Conservation (phyloP, 2,797 vertebrate species). For the Takifugu rubripes region DNA sequence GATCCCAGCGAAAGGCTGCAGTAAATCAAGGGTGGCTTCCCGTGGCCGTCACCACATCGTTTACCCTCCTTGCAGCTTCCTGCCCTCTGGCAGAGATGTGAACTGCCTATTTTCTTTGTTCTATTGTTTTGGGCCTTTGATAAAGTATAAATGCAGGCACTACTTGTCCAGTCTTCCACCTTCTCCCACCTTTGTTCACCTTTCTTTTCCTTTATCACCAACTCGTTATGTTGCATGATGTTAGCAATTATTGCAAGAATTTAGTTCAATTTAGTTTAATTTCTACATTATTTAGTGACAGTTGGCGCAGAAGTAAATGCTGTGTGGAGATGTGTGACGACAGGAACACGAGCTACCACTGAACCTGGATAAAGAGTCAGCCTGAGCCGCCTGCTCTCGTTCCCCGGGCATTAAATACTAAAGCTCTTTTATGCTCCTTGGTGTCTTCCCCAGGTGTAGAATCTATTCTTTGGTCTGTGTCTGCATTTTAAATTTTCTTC, state of each 20-base stretch:
- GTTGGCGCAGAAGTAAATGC: background rate
- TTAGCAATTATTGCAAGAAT: background rate
- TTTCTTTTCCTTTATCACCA: background rate
- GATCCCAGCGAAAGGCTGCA: background rate
- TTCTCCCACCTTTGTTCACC: background rate
- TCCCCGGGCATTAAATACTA: background rate
- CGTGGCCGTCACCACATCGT: background rate
- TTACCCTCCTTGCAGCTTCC: background rate
- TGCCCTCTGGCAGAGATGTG: background rate
- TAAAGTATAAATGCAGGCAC: background rate
- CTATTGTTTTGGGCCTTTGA: background rate
- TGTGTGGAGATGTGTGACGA: background rate
- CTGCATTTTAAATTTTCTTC: background rate
- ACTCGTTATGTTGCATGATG: background rate
- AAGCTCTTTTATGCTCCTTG: background rate
- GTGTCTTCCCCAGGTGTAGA: background rate
- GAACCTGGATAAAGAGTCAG: conserved; percentile 3
- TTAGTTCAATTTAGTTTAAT: background rate
- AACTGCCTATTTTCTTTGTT: background rate
- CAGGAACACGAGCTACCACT: background rate
- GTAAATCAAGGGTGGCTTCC: background rate
- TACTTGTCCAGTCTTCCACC: background rate
- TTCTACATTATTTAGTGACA: background rate
- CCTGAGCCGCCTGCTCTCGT: background rate
- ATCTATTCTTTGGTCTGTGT: background rate